Conservation (phyloP, 2,113 vertebrate genomes). For the Carollia perspicillata region DNA sequence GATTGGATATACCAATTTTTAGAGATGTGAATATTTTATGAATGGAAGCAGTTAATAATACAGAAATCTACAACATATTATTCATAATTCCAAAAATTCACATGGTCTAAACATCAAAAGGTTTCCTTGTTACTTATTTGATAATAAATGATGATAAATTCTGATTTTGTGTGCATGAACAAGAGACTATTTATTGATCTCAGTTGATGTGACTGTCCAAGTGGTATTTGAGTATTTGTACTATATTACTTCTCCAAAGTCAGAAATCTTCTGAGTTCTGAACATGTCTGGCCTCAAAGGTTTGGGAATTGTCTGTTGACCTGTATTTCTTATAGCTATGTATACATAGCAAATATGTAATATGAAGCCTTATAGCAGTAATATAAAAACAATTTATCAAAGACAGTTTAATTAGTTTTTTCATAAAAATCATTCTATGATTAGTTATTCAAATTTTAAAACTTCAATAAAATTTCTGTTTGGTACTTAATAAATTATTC, state of each 20-base stretch:
- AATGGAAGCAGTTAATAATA: neutral
- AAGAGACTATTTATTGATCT: neutral
- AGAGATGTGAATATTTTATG: neutral
- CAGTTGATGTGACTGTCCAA: neutral
- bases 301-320: neutral
- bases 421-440: neutral
- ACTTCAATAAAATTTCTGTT: neutral
- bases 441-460: conserved; percentile 1
- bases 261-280: neutral
- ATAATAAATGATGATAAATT: neutral
- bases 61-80: neutral
- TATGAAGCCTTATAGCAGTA: neutral
- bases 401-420: neutral
- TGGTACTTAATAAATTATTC: neutral
- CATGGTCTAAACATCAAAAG: neutral
- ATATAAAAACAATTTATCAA: neutral
- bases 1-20: conserved; percentile 15
- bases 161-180: neutral
- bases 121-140: neutral
- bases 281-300: neutral
- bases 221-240: neutral
- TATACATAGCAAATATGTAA: neutral
- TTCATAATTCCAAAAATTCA: neutral
- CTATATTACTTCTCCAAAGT: conserved; percentile 15
- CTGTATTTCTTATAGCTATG: neutral